These are phyloP conservation scores for Meloidogyne chitwoodi DNA, from an alignment of 1,140 invertebrate genomes.

Conservation along the genomic window DNA sequence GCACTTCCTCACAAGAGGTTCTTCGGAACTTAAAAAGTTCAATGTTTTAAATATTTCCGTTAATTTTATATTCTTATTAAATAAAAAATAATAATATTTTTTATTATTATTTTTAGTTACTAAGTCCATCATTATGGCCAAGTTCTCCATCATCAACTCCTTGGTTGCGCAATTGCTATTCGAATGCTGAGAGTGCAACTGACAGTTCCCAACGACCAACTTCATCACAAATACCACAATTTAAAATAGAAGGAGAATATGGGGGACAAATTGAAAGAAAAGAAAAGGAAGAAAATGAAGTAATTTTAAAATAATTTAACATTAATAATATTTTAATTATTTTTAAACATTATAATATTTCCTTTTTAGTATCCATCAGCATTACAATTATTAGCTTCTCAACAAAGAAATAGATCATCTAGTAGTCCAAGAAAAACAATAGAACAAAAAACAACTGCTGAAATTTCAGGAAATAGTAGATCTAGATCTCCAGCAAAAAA, in stretches of 20 bases:
- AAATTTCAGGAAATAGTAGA: slow-evolving; percentile 4
- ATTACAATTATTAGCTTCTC: background rate
- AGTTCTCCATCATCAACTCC: slow-evolving; percentile 10
- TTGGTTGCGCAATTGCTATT: slow-evolving; percentile 9
- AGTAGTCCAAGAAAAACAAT: background rate
- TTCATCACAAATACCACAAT: background rate
- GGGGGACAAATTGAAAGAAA: background rate
- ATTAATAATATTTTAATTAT: too few species aligned
- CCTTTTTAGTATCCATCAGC: background rate
- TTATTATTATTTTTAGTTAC: background rate
- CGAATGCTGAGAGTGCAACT: slow-evolving; percentile 6
- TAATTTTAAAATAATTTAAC: too few species aligned
- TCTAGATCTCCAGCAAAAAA: slow-evolving; percentile 41
- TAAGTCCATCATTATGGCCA: slow-evolving; percentile 11
- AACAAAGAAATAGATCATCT: background rate
- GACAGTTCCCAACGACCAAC: background rate
- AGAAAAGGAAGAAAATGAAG: background rate
- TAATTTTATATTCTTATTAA: too few species aligned
- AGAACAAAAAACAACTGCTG: background rate
- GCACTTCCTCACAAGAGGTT: slow-evolving; percentile 19
- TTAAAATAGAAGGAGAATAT: background rate
- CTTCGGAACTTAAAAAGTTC: background rate
- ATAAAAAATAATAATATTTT: background rate
- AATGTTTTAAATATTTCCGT: background rate
- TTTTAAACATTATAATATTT: too few species aligned